Evolutionary conservation across 2,797 vertebrate genomes (phyloP), one percentile per base, ranked within the genome.

Genomic region (Sardinella longiceps): DNA sequence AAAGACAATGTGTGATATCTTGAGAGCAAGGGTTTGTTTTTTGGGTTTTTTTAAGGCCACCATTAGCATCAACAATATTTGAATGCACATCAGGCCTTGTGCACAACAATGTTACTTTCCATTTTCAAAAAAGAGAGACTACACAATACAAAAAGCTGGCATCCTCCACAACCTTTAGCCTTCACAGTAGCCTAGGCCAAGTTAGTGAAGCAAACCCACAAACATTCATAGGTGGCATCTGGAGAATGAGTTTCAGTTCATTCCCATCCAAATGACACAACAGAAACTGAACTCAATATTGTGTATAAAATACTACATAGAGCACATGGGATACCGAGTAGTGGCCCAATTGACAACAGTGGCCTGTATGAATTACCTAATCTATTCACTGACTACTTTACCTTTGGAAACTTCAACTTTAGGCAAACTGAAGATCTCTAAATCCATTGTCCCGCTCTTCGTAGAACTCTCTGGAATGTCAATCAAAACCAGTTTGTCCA

Each of bases 361-460:
- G 30, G 30, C 12, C 63, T 70, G 63, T 14, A 33, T 18, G 14
- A 5, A 14, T 33, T 39, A 1, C 11, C 23, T 1, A 10, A 77
- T 39, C 37, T 77, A 28, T 20, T 77, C 20, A 37, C 70, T 39
- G 30, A 6, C 30, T 1, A 39, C 70, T 43, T 18, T 91, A 99
- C 98, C 98, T 97, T 92, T 98, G 89, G 96, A 97, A 33, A 98
- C 94, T 86, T 97, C 95, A 25, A 98, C 96, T n/a, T 97, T 96
- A 4, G 98, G 97, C 83, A 98, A 90, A 80, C 37, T 93, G 92
- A 99, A 99, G 84, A 98, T 97, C 87, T 98, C 97, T 23, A 99
- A 91, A 88, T 99, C 98, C 90, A 96, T 95, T 1, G 93, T 94
- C 25, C 97, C 97, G 82, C 96, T 96, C 91, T 97, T 98, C 9